Percentiles rank a stretch among this genome's conserved stretches.
Conservation (phyloP, 2,797 vertebrate genomes). For the Diplodus sargus region DNA sequence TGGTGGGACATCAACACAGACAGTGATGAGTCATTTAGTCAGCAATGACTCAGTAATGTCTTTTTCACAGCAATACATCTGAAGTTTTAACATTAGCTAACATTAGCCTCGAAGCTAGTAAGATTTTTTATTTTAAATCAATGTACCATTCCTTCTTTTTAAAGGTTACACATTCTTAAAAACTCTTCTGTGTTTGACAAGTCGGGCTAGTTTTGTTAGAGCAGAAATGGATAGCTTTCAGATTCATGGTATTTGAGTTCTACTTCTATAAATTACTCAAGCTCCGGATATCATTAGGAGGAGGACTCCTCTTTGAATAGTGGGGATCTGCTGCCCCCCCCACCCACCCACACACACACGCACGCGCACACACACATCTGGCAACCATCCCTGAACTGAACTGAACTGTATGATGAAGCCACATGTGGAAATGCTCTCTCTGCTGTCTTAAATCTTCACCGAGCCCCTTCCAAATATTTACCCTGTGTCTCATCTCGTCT, state of each 20-base stretch:
- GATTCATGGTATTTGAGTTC: not conserved
- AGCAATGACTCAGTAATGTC: not conserved
- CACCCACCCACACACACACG: no score
- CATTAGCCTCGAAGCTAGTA: no score
- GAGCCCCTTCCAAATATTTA: constrained; percentile 68
- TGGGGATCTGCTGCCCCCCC: not conserved
- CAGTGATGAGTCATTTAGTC: not conserved
- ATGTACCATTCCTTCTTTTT: not conserved
- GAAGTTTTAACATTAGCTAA: no score
- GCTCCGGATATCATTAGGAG: not conserved
- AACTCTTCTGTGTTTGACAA: not conserved
- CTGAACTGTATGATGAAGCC: constrained; percentile 43
- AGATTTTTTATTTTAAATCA: no score
- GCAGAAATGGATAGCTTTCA: no score
- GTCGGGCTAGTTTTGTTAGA: not conserved
- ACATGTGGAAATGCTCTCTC: constrained; percentile 70
- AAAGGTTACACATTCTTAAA: not conserved
- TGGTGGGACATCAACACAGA: not conserved
- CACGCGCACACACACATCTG: constrained; percentile 31
- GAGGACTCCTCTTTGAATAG: not conserved
- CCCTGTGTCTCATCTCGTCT: constrained; percentile 36
- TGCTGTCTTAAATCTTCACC: constrained; percentile 50
- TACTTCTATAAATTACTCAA: not conserved
- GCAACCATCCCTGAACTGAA: constrained; percentile 38
- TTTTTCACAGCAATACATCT: not conserved